phyloP scores from a whole-genome alignment of 2,888 invertebrate genomes.

The Caenorhabditis becei region DNA sequence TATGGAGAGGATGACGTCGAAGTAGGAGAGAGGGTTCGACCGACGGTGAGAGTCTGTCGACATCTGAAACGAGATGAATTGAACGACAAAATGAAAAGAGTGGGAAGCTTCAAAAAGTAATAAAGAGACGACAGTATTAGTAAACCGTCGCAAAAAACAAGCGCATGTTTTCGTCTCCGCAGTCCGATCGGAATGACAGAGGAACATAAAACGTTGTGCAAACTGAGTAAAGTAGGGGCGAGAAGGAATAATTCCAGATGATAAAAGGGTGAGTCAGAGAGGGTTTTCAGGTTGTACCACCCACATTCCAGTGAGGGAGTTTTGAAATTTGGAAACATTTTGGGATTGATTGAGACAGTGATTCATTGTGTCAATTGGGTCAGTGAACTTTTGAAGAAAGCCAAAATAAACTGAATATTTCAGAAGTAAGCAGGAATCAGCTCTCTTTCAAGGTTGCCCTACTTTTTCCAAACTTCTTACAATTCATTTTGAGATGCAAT shows the following conservation, averaged over 20 bases:
- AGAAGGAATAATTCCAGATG: conserved; percentile 40
- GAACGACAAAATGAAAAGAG: neutral
- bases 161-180: neutral
- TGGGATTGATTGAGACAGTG: neutral
- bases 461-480: too few species aligned
- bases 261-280: conserved; percentile 41
- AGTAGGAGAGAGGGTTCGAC: conserved; percentile 19
- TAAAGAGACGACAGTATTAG: neutral
- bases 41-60: conserved; percentile 30
- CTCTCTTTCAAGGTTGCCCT: too few species aligned
- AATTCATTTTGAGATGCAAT: too few species aligned
- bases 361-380: neutral
- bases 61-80: conserved; percentile 16
- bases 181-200: neutral
- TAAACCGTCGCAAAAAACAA: conserved; percentile 3
- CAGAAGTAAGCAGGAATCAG: too few species aligned
- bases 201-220: conserved; percentile 20
- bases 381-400: too few species aligned
- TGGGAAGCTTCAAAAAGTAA: neutral
- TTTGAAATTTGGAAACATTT: neutral
- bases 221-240: conserved; percentile 13
- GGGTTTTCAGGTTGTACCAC: conserved; percentile 23
- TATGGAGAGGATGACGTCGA: conserved; percentile 49
- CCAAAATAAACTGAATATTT: too few species aligned
- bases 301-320: conserved; percentile 33